Percentiles rank a stretch among this genome's conserved stretches.
Evolutionary conservation across 2,113 vertebrate species (phyloP).

Genomic region (Oreocharis arfaki): DNA sequence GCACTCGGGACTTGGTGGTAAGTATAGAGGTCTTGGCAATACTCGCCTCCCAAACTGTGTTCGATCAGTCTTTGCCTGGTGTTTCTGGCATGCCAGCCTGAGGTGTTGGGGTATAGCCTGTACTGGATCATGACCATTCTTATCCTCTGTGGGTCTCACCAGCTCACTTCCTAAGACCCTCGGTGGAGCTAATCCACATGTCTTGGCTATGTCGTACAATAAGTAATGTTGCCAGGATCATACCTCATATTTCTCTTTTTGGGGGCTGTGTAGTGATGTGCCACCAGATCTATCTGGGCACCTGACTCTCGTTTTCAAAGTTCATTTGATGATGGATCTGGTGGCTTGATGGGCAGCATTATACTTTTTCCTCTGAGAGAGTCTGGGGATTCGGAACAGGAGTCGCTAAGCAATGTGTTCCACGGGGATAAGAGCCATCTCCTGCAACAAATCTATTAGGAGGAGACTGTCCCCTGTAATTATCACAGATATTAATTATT

Average conservation of each 20-base stretch:
- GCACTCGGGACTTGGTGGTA: constrained; percentile 63
- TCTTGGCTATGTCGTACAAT: constrained; percentile 65
- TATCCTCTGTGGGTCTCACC: constrained; percentile 68
- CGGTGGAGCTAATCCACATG: constrained; percentile 61
- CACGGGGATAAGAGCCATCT: constrained; percentile 38
- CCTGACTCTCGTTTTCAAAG: constrained; percentile 52
- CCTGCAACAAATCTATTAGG: constrained; percentile 45
- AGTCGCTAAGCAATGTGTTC: constrained; percentile 37
- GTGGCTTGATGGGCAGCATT: constrained; percentile 63
- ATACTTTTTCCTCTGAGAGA: constrained; percentile 68
- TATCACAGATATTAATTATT: constrained; percentile 44
- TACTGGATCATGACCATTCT: constrained; percentile 66
- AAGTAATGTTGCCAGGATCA: constrained; percentile 68
- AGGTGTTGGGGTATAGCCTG: constrained; percentile 69
- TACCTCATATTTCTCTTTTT: constrained; percentile 60
- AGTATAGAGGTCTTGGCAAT: constrained; percentile 70
- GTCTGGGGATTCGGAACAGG: constrained; percentile 45
- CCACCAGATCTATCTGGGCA: constrained; percentile 63
- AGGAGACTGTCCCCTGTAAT: constrained; percentile 57
- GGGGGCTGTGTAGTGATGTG: constrained; percentile 47
- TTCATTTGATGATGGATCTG: constrained; percentile 57
- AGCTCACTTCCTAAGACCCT: constrained; percentile 60
- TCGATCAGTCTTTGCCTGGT: constrained; percentile 73
- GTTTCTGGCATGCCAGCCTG: constrained; percentile 75
- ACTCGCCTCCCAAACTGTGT: constrained; percentile 66